phyloP scores from a whole-genome alignment of 1,140 invertebrate species.

The Macrobrachium rosenbergii region DNA sequence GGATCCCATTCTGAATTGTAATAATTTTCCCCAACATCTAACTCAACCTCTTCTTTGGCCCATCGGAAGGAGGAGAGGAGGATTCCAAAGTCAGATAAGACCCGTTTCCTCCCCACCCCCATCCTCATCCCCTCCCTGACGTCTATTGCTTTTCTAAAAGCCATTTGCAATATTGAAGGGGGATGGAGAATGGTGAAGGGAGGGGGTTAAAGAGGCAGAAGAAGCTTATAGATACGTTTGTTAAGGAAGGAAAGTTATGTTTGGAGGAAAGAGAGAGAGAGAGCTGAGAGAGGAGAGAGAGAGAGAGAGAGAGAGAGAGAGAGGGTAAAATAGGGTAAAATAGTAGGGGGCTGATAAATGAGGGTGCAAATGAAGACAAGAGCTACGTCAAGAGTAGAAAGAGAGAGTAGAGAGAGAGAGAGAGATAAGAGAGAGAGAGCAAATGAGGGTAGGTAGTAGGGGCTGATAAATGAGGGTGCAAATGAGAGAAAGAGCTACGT shows the following conservation, averaged over 20 bases:
- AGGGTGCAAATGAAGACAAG: background rate
- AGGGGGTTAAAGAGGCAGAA: constrained; percentile 1
- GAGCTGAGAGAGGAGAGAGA: constrained; percentile 12
- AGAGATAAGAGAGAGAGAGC: no score
- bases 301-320: constrained; percentile 21
- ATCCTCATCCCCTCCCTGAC: background rate
- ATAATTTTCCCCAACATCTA: no score
- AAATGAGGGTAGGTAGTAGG: background rate
- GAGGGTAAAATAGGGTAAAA: background rate
- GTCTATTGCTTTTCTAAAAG: background rate
- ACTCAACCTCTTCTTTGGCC: no score
- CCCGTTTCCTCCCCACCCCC: no score
- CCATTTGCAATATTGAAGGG: background rate
- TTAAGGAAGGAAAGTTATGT: background rate
- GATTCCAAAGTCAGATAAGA: no score
- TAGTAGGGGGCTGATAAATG: background rate
- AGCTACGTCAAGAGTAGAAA: no score
- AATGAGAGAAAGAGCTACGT: background rate
- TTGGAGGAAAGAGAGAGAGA: background rate
- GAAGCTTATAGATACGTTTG: background rate
- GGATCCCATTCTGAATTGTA: no score
- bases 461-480: no score
- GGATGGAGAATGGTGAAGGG: background rate
- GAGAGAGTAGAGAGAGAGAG: no score
- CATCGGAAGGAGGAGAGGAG: no score